Evolutionary conservation across 2,888 invertebrate species (phyloP).

Genomic region (Coelinius sp.): DNA sequence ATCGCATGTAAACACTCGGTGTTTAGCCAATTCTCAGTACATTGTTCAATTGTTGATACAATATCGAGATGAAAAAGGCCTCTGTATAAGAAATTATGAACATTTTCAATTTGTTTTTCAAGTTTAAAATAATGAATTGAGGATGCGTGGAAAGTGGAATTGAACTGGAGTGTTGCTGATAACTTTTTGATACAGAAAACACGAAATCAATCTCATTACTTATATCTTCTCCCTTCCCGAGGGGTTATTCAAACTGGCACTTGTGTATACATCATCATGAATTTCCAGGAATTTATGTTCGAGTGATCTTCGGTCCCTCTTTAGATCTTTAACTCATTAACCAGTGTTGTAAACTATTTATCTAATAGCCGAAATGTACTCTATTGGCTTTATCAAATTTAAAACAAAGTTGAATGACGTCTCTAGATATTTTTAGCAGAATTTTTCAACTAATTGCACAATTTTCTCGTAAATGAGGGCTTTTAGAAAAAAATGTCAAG

Average conservation of each 20-base stretch:
- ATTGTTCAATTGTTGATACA: not conserved
- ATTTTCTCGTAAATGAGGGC: not conserved
- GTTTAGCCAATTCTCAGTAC: not conserved
- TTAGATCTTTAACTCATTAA: constrained; percentile 16
- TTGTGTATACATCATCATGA: constrained; percentile 40
- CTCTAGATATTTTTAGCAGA: too few relatives aligned
- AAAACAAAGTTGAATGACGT: too few relatives aligned
- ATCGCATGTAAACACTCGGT: constrained; percentile 7
- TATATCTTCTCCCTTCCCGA: constrained; percentile 58
- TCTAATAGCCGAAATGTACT: too few relatives aligned
- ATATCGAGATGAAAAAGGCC: not conserved
- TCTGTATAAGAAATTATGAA: too few relatives aligned
- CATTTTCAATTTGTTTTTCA: too few relatives aligned
- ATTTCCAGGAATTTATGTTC: constrained; percentile 63
- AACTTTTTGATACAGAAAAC: constrained; percentile 67
- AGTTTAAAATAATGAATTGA: not conserved
- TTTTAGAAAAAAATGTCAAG: not conserved
- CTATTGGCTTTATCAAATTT: too few relatives aligned
- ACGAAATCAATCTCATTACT: constrained; percentile 68
- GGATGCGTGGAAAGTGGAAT: not conserved
- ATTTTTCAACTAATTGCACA: not conserved
- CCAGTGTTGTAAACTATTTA: not conserved
- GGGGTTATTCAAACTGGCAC: constrained; percentile 17
- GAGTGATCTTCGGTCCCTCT: constrained; percentile 61
- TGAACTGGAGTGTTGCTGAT: constrained; percentile 51